Evolutionary conservation across 2,797 vertebrate species (phyloP).

Genomic region (Miichthys miiuy): DNA sequence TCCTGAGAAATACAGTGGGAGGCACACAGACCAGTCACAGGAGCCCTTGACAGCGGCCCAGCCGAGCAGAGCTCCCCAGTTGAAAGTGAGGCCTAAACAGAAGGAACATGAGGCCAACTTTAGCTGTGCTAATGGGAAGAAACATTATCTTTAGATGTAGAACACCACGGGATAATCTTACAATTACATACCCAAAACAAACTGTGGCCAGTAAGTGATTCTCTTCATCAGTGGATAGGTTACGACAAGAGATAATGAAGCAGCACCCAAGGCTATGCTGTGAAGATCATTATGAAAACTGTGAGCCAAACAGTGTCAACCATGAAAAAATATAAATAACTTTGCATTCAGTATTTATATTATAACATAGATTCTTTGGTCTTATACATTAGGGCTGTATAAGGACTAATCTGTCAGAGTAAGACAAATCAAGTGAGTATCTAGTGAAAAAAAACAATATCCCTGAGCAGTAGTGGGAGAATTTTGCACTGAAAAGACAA

Average conservation of each 20-base stretch:
- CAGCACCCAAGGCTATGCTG: conserved; percentile 92
- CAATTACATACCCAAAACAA: conserved; percentile 88
- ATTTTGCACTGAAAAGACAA: too few relatives aligned
- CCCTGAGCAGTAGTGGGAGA: too few relatives aligned
- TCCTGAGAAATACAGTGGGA: conserved; percentile 95
- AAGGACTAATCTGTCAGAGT: too few relatives aligned
- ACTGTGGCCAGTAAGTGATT: conserved; percentile 96
- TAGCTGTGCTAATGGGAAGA: background rate
- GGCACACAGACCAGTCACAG: conserved; percentile 94
- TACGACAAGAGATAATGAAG: conserved; percentile 92
- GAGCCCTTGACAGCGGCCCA: conserved; percentile 93
- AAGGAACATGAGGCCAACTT: background rate
- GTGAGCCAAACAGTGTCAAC: background rate
- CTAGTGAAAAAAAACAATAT: too few relatives aligned
- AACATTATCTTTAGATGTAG: background rate
- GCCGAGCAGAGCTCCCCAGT: conserved; percentile 96
- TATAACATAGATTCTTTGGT: background rate
- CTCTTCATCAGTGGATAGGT: conserved; percentile 97
- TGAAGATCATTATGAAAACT: conserved; percentile 32
- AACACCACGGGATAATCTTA: background rate
- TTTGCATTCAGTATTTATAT: background rate
- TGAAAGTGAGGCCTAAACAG: conserved; percentile 91
- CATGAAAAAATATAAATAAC: background rate
- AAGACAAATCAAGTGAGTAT: too few relatives aligned
- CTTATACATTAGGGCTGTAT: too few relatives aligned